Base-by-base conservation (phyloP, 2,888 invertebrate species). In the Pseudanteris insignis region DNA sequence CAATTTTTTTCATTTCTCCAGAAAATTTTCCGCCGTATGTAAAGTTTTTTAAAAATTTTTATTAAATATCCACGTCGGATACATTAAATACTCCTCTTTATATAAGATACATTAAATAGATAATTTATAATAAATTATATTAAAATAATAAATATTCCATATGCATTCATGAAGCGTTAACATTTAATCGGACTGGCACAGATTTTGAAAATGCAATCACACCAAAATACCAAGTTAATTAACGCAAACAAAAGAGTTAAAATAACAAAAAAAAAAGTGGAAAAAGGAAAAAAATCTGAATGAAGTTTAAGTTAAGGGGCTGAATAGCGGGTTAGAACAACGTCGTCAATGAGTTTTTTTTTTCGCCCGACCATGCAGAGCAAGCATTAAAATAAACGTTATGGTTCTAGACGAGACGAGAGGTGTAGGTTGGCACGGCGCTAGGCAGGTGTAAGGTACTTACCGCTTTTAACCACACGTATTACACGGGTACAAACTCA, bases 371-470 rank as follows among this genome's bases (percentile, higher is more conserved):
- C 63, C 60, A 57, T 54, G 65, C 63, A 68, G 69, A 68, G 65
- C 62, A 64, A 69, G 68, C 65, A 66, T 67, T 64, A 69, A 72
- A 70, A 69, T 71, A 70, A 72, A 69, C 69, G 69, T 66, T 67
- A 65, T 64, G 67, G 66, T 65, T 67, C 50, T 57, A 58, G 65
- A 37, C 54, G 63, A 61, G 66, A 68, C 63, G 57, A 69, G 66
- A 62, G 65, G 65, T 44, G 13, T n/a, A n/a, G 57, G 33, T 61
- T 28, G 44, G 37, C 48, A 38, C 48, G 54, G 43, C 41, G 40
- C 37, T 48, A 63, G 34, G 55, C 55, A 64, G 53, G 63, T 61
- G 58, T 48, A 63, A 63, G 47, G 62, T 63, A 60, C 63, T 63
- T 36, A 50, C 43, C 48, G 43, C 48, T 53, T 58, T 63, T 38